Percentiles rank a stretch among this genome's conserved stretches.
phyloP scores from a whole-genome alignment of 2,113 vertebrate species.

The Polypterus senegalus region DNA sequence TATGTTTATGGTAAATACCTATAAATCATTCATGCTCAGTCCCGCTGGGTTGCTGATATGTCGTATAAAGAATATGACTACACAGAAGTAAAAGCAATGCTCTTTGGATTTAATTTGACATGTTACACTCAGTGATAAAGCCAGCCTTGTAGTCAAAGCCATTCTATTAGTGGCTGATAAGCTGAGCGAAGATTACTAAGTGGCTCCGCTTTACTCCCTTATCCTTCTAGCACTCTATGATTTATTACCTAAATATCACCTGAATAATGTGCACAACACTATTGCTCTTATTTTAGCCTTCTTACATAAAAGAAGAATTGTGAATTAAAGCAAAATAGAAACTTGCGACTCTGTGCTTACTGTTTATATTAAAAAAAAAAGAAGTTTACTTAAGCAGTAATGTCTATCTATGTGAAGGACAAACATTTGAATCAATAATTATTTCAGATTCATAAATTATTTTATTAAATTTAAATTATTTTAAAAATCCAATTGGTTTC shows the following conservation, averaged over 20 bases:
- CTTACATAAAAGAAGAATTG: no score
- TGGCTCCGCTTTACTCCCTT: background rate
- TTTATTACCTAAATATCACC: constrained; percentile 5
- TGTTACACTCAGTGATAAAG: constrained; percentile 8
- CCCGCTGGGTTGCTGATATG: background rate
- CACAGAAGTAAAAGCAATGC: background rate
- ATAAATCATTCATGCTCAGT: background rate
- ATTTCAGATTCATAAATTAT: no score
- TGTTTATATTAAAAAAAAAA: no score
- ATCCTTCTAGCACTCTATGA: background rate
- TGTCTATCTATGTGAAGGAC: no score
- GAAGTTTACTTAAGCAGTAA: no score
- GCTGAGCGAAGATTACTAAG: constrained; percentile 14
- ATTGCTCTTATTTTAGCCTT: background rate
- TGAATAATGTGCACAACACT: background rate
- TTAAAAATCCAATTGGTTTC: no score
- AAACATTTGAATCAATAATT: no score
- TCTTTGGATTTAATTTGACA: constrained; percentile 2
- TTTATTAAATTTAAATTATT: no score
- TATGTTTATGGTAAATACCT: background rate
- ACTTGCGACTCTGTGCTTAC: no score
- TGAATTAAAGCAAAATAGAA: no score
- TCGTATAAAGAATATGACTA: background rate
- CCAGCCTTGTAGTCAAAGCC: constrained; percentile 1
- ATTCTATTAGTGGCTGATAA: constrained; percentile 21